phyloP scores from a whole-genome alignment of 2,113 vertebrate species.

The Centropus bengalensis region DNA sequence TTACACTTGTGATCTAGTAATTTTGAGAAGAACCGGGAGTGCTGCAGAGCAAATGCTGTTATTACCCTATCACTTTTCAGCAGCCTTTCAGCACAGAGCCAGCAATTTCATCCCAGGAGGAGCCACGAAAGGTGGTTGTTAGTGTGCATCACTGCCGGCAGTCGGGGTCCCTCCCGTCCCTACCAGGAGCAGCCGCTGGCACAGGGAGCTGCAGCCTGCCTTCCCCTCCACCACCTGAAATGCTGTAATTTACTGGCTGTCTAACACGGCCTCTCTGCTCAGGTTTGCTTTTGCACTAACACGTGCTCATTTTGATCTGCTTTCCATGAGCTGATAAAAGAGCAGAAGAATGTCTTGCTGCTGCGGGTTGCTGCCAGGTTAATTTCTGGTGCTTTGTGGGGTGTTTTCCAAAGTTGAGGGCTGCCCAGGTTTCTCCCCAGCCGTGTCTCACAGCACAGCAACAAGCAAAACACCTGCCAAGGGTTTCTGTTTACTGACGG shows the following conservation, averaged over 20 bases:
- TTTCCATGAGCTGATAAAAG: neutral
- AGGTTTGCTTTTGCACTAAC: neutral
- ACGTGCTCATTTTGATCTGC: neutral
- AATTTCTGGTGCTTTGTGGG: neutral
- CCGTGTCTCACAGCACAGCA: fast-evolving
- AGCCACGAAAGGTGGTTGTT: conserved; percentile 32
- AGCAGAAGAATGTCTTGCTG: neutral
- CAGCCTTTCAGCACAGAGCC: conserved; percentile 53
- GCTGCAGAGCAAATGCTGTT: conserved; percentile 58
- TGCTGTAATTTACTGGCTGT: neutral
- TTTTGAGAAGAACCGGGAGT: conserved; percentile 61
- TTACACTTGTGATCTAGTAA: conserved; percentile 68
- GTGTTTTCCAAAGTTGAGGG: fast-evolving
- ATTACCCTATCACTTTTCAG: conserved; percentile 78
- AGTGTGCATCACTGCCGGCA: neutral
- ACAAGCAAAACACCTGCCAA: neutral
- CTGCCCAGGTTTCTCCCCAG: neutral
- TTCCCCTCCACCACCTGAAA: neutral
- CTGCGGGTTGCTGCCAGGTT: neutral
- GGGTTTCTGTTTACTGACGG: neutral
- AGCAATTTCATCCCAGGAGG: conserved; percentile 71
- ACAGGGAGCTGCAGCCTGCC: neutral
- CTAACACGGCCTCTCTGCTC: neutral
- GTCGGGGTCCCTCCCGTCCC: neutral
- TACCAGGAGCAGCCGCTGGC: neutral